Percentiles rank a stretch among this genome's conserved stretches.
These are phyloP conservation scores for Eueides isabella DNA, from an alignment of 1,140 invertebrate species.

Conservation along the genomic window DNA sequence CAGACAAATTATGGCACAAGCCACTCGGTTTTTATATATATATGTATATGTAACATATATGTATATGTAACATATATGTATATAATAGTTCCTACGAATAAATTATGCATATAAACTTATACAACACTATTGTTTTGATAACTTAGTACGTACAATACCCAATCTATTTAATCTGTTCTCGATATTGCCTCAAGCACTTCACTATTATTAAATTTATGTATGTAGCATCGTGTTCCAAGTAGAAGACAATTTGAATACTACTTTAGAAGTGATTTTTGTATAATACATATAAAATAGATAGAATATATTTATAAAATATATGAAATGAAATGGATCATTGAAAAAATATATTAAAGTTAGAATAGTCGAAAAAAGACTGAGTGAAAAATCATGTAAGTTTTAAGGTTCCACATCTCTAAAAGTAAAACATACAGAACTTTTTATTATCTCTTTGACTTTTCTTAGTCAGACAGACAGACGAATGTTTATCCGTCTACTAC, in stretches of 20 bases:
- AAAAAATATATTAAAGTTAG: too few species aligned
- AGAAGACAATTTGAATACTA: conserved; percentile 6
- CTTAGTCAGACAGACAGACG: too few species aligned
- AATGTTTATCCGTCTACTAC: too few species aligned
- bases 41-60: too few species aligned
- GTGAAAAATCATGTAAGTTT: too few species aligned
- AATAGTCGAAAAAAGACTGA: too few species aligned
- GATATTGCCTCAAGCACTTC: conserved; percentile 5
- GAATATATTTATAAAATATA: too few species aligned
- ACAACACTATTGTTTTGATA: conserved; percentile 1
- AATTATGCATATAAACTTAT: not conserved
- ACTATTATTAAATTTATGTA: conserved; percentile 6
- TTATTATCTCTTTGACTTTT: too few species aligned
- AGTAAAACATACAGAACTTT: too few species aligned
- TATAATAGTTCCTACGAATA: not conserved
- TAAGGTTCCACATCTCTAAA: too few species aligned
- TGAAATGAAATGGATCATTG: too few species aligned
- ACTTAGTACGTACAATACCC: not conserved
- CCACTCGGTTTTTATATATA: not conserved
- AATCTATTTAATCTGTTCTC: conserved; percentile 15
- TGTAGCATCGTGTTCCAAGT: not conserved
- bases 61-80: too few species aligned
- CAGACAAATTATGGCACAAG: not conserved
- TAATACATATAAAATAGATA: not conserved
- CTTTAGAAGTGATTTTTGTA: not conserved